Conservation (phyloP, 2,113 vertebrate genomes). For the Cisticola juncidis region DNA sequence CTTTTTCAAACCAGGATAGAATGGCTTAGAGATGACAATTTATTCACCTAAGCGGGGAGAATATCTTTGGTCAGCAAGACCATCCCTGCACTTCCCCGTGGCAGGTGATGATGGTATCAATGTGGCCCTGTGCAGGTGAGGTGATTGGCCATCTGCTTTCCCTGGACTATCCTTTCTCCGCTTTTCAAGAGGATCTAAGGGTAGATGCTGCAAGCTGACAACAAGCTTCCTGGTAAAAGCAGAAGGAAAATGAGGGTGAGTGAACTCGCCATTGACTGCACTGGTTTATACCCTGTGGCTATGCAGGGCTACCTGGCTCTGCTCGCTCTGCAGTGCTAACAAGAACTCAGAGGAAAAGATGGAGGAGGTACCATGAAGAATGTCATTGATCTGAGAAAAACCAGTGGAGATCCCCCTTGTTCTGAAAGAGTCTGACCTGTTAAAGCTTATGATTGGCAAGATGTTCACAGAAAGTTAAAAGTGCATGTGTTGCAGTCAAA, state of each 20-base stretch:
- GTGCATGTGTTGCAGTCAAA: rapidly evolving
- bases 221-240: not conserved
- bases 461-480: not conserved
- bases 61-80: not conserved
- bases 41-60: not conserved
- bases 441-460: not conserved
- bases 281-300: not conserved
- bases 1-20: not conserved
- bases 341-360: not conserved
- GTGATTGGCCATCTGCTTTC: not conserved
- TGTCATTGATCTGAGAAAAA: not conserved
- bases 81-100: not conserved
- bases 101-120: not conserved
- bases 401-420: not conserved
- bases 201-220: not conserved
- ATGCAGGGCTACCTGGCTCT: too few species aligned
- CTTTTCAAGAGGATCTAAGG: not conserved
- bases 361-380: not conserved
- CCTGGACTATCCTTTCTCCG: not conserved
- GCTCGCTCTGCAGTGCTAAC: rapidly evolving
- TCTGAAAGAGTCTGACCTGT: not conserved
- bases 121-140: not conserved
- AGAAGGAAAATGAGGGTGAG: not conserved
- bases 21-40: not conserved
- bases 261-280: not conserved